Percentiles rank a stretch among this genome's conserved stretches.
Evolutionary conservation across 2,888 invertebrate species (phyloP).

Genomic region (Rugalucina vietnamica): DNA sequence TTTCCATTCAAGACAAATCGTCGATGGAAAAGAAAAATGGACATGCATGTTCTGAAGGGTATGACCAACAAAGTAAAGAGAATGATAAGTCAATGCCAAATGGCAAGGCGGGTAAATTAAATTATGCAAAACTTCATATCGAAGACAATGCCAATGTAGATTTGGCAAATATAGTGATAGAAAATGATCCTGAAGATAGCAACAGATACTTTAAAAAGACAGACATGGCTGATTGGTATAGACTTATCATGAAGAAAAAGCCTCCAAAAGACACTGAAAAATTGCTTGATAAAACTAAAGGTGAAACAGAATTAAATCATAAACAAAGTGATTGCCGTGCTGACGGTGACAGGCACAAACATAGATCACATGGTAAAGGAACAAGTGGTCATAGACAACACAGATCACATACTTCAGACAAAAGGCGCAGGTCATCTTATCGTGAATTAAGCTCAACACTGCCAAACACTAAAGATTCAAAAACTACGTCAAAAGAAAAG

Average conservation of each 20-base stretch:
- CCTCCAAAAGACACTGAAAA: slow-evolving; percentile 39
- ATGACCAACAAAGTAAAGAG: neutral
- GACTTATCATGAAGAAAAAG: slow-evolving; percentile 57
- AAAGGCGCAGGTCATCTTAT: neutral
- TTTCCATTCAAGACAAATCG: neutral
- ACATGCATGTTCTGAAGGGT: too few relatives aligned
- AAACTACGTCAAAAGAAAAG: neutral
- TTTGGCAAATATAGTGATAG: slow-evolving; percentile 49
- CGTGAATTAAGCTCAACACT: neutral
- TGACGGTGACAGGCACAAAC: neutral
- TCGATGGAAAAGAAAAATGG: neutral
- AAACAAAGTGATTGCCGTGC: neutral
- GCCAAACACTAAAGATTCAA: neutral
- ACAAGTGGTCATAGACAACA: neutral
- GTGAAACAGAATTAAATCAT: neutral
- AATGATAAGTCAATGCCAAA: neutral
- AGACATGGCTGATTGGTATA: slow-evolving; percentile 58
- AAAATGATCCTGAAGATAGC: slow-evolving; percentile 52
- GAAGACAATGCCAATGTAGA: slow-evolving; percentile 32
- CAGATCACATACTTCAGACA: neutral
- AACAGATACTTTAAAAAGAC: slow-evolving; percentile 58
- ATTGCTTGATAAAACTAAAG: neutral
- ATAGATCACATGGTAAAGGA: neutral
- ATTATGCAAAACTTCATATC: neutral
- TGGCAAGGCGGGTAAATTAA: neutral